Evolutionary conservation across 2,888 invertebrate species (phyloP).

Genomic region (Notocelia uddmanniana): DNA sequence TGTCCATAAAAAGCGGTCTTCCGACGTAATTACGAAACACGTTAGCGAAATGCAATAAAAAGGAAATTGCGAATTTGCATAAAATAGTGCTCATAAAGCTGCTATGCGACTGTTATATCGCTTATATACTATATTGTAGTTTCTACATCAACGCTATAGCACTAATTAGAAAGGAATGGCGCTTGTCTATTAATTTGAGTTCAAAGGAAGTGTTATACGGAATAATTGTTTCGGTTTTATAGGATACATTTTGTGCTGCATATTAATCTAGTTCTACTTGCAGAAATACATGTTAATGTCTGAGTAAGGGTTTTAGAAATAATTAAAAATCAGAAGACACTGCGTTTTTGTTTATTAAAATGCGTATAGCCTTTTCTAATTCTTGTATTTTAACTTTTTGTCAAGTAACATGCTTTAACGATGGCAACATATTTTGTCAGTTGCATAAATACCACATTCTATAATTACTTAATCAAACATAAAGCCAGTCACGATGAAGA

Average conservation of each 20-base stretch:
- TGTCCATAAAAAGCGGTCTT: conserved; percentile 25
- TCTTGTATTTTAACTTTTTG: too few relatives aligned
- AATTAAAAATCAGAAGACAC: too few relatives aligned
- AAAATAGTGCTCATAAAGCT: conserved; percentile 25
- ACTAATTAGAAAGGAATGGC: not conserved
- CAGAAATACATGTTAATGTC: not conserved
- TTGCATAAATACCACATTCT: too few relatives aligned
- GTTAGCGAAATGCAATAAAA: conserved; percentile 29
- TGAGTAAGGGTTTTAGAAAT: too few relatives aligned
- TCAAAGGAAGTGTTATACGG: conserved; percentile 6
- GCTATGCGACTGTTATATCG: not conserved
- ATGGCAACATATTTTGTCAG: too few relatives aligned
- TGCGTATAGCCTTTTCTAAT: too few relatives aligned
- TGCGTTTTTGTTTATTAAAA: too few relatives aligned
- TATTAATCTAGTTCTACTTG: not conserved
- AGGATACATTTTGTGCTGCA: not conserved
- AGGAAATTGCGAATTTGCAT: conserved; percentile 25
- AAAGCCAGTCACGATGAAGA: too few relatives aligned
- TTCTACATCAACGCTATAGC: not conserved
- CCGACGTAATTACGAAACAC: conserved; percentile 20
- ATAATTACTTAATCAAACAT: too few relatives aligned
- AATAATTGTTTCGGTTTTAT: not conserved
- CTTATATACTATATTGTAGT: not conserved
- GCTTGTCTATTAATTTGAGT: not conserved
- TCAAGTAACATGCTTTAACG: too few relatives aligned